A percentile compares a stretch with the other conserved stretches of the same genome.
These are phyloP conservation scores for Tapirus indicus DNA, from an alignment of 2,797 vertebrate species.

Conservation along the genomic window DNA sequence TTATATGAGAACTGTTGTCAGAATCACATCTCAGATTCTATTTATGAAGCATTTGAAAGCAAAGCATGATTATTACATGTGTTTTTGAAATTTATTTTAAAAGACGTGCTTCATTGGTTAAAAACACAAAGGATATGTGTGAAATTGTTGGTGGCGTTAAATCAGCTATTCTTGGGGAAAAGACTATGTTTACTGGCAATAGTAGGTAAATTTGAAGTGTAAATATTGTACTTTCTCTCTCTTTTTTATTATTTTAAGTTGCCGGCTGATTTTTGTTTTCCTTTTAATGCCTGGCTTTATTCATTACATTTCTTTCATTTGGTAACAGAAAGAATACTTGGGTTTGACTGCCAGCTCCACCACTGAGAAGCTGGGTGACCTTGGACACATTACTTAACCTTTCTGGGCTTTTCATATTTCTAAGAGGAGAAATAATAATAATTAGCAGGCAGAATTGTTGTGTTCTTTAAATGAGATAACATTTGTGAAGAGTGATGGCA, in stretches of 20 bases:
- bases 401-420: background rate
- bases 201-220: background rate
- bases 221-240: background rate
- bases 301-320: background rate
- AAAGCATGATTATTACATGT: slow-evolving; percentile 8
- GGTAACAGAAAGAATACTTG: background rate
- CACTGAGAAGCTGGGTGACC: background rate
- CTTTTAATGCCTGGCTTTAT: background rate
- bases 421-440: background rate
- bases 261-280: background rate
- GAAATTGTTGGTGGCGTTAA: background rate
- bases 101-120: background rate
- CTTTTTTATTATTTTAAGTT: background rate
- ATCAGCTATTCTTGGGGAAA: background rate
- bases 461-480: background rate
- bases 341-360: background rate
- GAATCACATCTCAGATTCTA: background rate
- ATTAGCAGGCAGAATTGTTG: background rate
- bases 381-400: background rate
- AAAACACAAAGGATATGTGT: background rate
- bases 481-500: background rate
- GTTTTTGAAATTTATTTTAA: slow-evolving; percentile 48
- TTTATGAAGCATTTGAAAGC: slow-evolving; percentile 30
- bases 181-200: background rate
- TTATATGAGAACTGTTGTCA: slow-evolving; percentile 25